These are phyloP conservation scores for Crenuchus spilurus DNA, from an alignment of 2,797 vertebrate species.

Conservation along the genomic window DNA sequence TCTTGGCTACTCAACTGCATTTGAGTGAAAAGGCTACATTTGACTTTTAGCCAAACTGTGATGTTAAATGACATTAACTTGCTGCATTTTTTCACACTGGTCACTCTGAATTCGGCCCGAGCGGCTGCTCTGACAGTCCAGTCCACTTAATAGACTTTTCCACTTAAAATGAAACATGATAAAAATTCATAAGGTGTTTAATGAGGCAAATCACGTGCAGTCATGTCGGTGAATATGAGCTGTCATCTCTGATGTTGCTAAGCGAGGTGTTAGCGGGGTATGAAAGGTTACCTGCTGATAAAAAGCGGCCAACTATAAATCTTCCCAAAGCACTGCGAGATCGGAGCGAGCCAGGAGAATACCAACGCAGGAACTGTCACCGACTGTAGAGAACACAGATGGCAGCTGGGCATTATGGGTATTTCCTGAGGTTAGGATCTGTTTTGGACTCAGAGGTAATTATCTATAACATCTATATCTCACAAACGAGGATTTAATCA, in stretches of 20 bases:
- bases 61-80: too few species aligned
- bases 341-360: constrained; percentile 4
- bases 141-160: constrained; percentile 17
- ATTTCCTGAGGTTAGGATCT: constrained; percentile 13
- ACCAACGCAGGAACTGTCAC: constrained; percentile 8
- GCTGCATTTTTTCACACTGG: neutral
- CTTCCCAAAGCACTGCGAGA: constrained; percentile 23
- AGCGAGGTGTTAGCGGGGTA: neutral
- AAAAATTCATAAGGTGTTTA: constrained; percentile 36
- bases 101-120: neutral
- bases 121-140: neutral
- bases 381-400: neutral
- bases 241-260: constrained; percentile 16
- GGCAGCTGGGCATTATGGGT: neutral
- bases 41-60: too few species aligned
- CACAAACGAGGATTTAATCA: constrained; percentile 26
- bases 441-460: constrained; percentile 39
- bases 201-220: constrained; percentile 33
- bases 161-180: constrained; percentile 32
- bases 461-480: constrained; percentile 40
- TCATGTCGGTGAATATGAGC: constrained; percentile 13
- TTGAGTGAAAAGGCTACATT: too few species aligned
- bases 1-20: too few species aligned
- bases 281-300: constrained; percentile 23
- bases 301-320: constrained; percentile 9